These are phyloP conservation scores for Sebastes miniatus DNA, from an alignment of 2,797 vertebrate genomes.

Conservation along the genomic window DNA sequence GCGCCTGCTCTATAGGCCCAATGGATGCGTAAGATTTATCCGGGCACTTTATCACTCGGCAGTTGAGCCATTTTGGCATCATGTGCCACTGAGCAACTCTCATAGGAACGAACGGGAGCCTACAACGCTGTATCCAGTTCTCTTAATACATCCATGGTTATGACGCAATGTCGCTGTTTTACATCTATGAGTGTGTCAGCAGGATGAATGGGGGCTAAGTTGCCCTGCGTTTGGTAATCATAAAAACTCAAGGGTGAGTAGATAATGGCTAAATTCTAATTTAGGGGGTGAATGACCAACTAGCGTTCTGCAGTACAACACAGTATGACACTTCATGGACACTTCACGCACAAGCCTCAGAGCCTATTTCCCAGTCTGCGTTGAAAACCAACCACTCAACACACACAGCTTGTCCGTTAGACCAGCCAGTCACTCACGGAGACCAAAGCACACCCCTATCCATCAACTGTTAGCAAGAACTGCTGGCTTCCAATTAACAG, in stretches of 20 bases:
- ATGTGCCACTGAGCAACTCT: too few species aligned
- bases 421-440: neutral
- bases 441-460: neutral
- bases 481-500: conserved; percentile 52
- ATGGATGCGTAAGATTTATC: too few species aligned
- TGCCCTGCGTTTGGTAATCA: neutral
- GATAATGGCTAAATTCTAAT: neutral
- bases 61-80: too few species aligned
- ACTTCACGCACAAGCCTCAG: neutral
- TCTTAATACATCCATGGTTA: too few species aligned
- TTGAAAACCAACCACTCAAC: neutral
- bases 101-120: too few species aligned
- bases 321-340: neutral
- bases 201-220: neutral
- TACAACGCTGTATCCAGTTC: too few species aligned
- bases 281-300: neutral
- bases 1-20: too few species aligned
- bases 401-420: neutral
- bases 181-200: neutral
- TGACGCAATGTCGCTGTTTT: too few species aligned
- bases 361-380: neutral
- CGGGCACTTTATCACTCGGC: too few species aligned
- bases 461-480: conserved; percentile 24
- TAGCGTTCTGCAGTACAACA: neutral
- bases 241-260: neutral